Base-by-base conservation (phyloP, 2,113 vertebrate genomes). In the Dissostichus mawsoni region DNA sequence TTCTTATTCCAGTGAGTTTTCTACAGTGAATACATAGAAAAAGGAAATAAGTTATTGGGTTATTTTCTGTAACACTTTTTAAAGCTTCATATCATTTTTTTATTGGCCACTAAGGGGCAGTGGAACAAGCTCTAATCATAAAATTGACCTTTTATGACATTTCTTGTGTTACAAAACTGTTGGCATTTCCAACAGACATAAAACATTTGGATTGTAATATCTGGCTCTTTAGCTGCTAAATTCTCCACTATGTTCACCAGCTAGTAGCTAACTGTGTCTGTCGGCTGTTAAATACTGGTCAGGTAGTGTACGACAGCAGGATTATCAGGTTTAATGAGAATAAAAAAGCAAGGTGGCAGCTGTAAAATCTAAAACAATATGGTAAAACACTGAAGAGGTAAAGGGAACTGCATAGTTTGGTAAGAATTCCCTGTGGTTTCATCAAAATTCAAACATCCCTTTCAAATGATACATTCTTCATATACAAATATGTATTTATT, bases 1-100 rank as follows among this genome's bases (percentile, higher is more conserved):
- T 93, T 82, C 77, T 92, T 58, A 95, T 78, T 7, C 94, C 93
- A 8, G 87, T 91, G 51, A 92, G 67, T 78, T 82, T 90, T 64
- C 95, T 96, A 23, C 11, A 74, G 41, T 41, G 11, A 25, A 55
- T 11, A 68, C 11, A 58, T 5, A 25, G 11, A 41, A 12, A 50
- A 11, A 33, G 59, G 29, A 1, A 29, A 44, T 2, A 41, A 8
- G 8, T 41, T 41, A 8, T 8, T 41, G 8, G 1, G 8, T 41
- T 8, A 7, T 41, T 41, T 41, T 8, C 5, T 41, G 36, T 41
- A 41, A 41, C 36, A 50, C 25, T 36, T 36, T 0, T 70, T 16
- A 64, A 41, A 25, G 17, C 29, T 58, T 51, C 23, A 56, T 20
- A 12, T 0, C 11, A 17, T 64, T 5, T 14, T 45, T 53, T 66